Conservation (phyloP, 1,140 invertebrate species). For the Drosophila watanabei region DNA sequence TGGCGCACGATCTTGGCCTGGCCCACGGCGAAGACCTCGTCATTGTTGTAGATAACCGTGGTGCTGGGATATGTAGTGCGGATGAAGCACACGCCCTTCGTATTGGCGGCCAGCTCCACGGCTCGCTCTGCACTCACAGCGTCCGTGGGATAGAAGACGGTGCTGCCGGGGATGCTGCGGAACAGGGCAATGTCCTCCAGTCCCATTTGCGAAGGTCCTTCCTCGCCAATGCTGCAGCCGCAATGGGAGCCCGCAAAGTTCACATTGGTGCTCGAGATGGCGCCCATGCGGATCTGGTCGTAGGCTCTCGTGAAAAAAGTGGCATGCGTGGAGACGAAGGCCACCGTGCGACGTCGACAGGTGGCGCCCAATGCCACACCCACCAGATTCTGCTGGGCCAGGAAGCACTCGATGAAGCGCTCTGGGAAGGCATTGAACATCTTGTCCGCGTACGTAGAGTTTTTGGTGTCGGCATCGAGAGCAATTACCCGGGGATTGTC, state of each 20-base stretch:
- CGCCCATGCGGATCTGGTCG: slow-evolving; percentile 99
- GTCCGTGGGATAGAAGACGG: slow-evolving; percentile 98
- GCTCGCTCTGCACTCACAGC: slow-evolving; percentile 97
- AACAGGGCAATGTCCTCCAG: slow-evolving; percentile 99
- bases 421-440: slow-evolving; percentile 92
- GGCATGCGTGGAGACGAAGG: slow-evolving; percentile 98
- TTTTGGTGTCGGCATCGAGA: slow-evolving; percentile 99
- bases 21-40: slow-evolving; percentile 93
- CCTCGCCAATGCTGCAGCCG: slow-evolving; percentile 98
- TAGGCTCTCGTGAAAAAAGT: slow-evolving; percentile 98
- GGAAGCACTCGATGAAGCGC: slow-evolving; percentile 98
- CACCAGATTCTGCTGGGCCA: slow-evolving; percentile 99
- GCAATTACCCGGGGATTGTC: slow-evolving; percentile 94
- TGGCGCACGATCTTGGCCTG: slow-evolving; percentile 93
- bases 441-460: slow-evolving; percentile 98
- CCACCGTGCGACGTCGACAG: slow-evolving; percentile 94
- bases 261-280: slow-evolving; percentile 98
- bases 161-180: slow-evolving; percentile 95
- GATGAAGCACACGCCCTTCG: slow-evolving; percentile 97
- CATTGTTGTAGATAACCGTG: slow-evolving; percentile 94
- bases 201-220: slow-evolving; percentile 99
- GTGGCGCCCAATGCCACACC: slow-evolving; percentile 97
- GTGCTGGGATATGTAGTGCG: slow-evolving; percentile 97
- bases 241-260: slow-evolving; percentile 98
- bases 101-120: slow-evolving; percentile 98